Evolutionary conservation across 2,888 invertebrate species (phyloP).

Genomic region (Quadroppia sp.): DNA sequence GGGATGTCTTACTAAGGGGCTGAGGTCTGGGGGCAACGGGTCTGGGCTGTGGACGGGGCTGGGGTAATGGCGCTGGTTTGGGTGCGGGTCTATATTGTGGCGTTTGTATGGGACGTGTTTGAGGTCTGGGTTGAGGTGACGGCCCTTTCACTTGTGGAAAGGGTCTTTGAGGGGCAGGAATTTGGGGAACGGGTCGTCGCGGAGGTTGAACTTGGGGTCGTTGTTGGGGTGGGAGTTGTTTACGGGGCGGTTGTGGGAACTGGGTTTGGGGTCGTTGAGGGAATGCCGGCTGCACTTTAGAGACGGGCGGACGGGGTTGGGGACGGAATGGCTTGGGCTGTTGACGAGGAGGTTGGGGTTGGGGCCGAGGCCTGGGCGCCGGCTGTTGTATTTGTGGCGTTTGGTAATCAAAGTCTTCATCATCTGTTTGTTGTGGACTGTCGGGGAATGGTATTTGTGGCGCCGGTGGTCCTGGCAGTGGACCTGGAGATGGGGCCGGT

Average conservation of each 20-base stretch:
- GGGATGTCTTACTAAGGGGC: neutral
- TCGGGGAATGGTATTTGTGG: too few relatives aligned
- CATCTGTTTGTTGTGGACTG: too few relatives aligned
- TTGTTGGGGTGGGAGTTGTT: neutral
- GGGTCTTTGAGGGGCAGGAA: too few relatives aligned
- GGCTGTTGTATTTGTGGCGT: neutral
- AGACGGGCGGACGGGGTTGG: slow-evolving; percentile 24
- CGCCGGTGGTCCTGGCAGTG: slow-evolving; percentile 2
- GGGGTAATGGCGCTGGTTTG: neutral
- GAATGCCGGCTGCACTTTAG: neutral
- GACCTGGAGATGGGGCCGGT: neutral
- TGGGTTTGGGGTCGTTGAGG: neutral
- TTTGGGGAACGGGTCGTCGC: neutral
- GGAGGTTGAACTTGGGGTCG: neutral
- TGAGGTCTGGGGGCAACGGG: neutral
- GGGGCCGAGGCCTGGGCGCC: neutral
- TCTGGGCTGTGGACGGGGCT: slow-evolving; percentile 1
- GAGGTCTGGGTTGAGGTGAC: neutral
- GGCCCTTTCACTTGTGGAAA: neutral
- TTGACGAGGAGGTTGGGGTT: slow-evolving; percentile 15
- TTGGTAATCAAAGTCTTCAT: too few relatives aligned
- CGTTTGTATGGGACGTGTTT: neutral
- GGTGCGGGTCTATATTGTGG: neutral
- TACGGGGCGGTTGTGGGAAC: slow-evolving; percentile 13
- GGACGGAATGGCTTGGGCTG: slow-evolving; percentile 14